Conservation (phyloP, 2,113 vertebrate genomes). For the Pycnonotus jocosus region DNA sequence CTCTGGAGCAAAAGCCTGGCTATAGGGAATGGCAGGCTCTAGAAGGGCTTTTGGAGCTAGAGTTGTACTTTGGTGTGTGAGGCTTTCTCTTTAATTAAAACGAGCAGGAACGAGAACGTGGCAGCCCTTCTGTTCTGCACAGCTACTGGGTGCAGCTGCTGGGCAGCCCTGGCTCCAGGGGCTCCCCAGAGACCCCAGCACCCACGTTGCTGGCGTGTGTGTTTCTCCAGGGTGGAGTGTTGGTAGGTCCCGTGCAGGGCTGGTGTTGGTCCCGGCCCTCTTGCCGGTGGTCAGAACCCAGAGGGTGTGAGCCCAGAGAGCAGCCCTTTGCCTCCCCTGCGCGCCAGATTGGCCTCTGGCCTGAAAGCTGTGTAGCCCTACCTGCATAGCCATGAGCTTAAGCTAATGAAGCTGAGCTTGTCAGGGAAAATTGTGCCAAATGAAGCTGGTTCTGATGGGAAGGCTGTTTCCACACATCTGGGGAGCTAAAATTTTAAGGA, state of each 20-base stretch:
- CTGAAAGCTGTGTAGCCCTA: not conserved
- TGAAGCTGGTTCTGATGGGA: not conserved
- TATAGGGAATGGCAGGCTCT: not conserved
- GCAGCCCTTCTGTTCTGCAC: not conserved
- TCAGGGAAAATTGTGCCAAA: not conserved
- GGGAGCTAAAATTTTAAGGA: not conserved
- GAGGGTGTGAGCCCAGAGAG: not conserved
- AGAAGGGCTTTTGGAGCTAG: not conserved
- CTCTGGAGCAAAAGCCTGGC: not conserved
- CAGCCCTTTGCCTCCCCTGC: not conserved
- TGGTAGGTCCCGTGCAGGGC: rapidly evolving
- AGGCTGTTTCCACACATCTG: not conserved
- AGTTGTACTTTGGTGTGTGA: not conserved
- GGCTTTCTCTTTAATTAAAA: not conserved
- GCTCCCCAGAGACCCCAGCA: not conserved
- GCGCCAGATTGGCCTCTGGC: rapidly evolving
- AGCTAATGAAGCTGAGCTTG: not conserved
- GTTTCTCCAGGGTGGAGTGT: not conserved
- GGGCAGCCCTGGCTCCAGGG: not conserved
- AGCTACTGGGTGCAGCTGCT: not conserved
- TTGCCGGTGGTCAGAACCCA: rapidly evolving
- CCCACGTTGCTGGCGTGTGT: rapidly evolving
- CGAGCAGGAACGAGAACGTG: rapidly evolving
- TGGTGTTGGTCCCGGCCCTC: not conserved
- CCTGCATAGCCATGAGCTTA: not conserved